These are phyloP conservation scores for Plusia festucae DNA, from an alignment of 2,888 invertebrate genomes.

Conservation along the genomic window DNA sequence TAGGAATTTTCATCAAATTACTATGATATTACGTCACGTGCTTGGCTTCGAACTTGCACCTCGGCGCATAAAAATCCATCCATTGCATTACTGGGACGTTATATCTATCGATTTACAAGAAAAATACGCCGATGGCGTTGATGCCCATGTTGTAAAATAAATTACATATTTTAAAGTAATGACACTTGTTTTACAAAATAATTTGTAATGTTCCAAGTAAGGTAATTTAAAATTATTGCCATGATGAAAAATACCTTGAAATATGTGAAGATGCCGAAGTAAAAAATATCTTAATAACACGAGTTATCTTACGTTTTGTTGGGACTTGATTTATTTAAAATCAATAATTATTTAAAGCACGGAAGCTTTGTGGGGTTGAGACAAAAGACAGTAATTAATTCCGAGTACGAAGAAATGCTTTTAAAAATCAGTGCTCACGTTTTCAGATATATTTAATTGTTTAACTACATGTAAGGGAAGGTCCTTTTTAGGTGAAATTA, in stretches of 20 bases:
- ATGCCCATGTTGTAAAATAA: slow-evolving; percentile 11
- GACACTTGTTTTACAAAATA: slow-evolving; percentile 41
- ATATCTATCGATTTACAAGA: background rate
- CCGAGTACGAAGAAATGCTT: background rate
- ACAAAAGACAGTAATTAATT: background rate
- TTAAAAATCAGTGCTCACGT: background rate
- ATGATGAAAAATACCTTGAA: slow-evolving; percentile 36
- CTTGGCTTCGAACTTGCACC: background rate
- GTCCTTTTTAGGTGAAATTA: too few relatives aligned
- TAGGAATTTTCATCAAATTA: too few relatives aligned
- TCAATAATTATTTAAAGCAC: slow-evolving; percentile 2
- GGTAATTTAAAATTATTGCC: slow-evolving; percentile 33
- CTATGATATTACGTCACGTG: background rate
- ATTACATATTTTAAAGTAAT: slow-evolving; percentile 31
- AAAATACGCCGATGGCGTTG: background rate
- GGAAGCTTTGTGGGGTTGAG: background rate
- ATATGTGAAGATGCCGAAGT: slow-evolving; percentile 13
- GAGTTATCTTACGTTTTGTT: background rate
- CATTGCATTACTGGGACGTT: background rate
- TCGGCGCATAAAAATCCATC: too few relatives aligned
- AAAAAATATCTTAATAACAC: background rate
- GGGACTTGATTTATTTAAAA: background rate
- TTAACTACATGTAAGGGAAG: too few relatives aligned
- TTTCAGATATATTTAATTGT: too few relatives aligned
- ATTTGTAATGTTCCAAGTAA: slow-evolving; percentile 30